A percentile compares a stretch with the other conserved stretches of the same genome.
Evolutionary conservation across 2,113 vertebrate species (phyloP).

Genomic region (Plotosus lineatus): DNA sequence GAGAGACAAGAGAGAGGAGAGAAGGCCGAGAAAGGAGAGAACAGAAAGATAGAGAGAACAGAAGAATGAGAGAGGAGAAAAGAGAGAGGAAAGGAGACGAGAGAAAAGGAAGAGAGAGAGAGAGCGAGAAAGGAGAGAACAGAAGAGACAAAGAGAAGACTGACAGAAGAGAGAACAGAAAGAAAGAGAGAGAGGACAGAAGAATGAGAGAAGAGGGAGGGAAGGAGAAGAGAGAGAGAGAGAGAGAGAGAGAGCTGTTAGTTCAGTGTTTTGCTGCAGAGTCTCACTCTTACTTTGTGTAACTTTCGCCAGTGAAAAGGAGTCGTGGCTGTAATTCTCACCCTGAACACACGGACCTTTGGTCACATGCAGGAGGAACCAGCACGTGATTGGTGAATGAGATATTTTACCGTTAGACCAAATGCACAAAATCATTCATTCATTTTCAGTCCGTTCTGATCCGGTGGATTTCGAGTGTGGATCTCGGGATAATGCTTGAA

Average conservation of each 20-base stretch:
- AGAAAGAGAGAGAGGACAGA: too few species aligned
- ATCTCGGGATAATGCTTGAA: background rate
- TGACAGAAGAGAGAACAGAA: too few species aligned
- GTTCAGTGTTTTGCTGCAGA: conserved; percentile 45
- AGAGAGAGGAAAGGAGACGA: too few species aligned
- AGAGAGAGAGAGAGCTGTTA: background rate
- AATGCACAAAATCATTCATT: background rate
- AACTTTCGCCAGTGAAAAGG: conserved; percentile 22
- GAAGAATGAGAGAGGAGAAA: too few species aligned
- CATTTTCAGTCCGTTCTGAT: background rate
- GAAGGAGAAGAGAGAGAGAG: background rate
- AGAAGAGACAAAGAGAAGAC: too few species aligned
- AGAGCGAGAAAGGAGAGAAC: too few species aligned
- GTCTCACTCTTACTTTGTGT: conserved; percentile 31
- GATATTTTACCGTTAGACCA: background rate
- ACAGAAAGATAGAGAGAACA: too few species aligned
- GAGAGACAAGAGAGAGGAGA: too few species aligned
- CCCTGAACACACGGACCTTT: background rate
- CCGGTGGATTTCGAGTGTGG: background rate
- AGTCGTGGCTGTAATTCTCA: background rate
- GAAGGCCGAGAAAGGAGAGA: too few species aligned
- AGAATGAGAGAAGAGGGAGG: too few species aligned
- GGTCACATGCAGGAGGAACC: background rate
- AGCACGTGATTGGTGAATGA: background rate
- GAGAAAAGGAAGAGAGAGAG: too few species aligned